These are phyloP conservation scores for Reticulitermes lucifugus DNA, from an alignment of 2,888 invertebrate species.

Conservation along the genomic window DNA sequence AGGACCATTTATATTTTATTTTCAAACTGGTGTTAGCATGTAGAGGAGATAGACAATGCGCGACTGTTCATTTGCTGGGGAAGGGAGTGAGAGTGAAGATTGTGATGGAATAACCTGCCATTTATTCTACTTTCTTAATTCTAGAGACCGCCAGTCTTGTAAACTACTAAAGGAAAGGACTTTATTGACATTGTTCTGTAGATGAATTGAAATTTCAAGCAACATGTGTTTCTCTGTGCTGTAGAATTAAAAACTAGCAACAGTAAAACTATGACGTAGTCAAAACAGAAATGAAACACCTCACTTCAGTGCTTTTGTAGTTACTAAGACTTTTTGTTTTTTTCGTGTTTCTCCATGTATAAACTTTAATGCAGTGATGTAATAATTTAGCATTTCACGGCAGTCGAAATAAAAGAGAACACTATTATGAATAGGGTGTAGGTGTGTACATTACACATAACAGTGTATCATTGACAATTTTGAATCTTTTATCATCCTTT, in stretches of 20 bases:
- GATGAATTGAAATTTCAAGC: conserved; percentile 24
- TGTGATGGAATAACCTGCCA: conserved; percentile 17
- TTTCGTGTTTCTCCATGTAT: conserved; percentile 50
- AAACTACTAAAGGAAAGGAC: conserved; percentile 12
- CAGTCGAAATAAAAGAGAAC: conserved; percentile 18
- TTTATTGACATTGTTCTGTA: conserved; percentile 11
- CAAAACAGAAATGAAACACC: conserved; percentile 23
- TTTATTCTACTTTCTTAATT: background rate
- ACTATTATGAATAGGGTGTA: conserved; percentile 35
- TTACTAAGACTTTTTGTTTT: conserved; percentile 44
- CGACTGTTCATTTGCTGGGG: conserved; percentile 30
- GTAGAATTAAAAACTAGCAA: conserved; percentile 33
- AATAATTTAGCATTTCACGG: conserved; percentile 38
- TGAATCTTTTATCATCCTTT: background rate
- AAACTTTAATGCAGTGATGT: conserved; percentile 44
- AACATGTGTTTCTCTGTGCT: conserved; percentile 36
- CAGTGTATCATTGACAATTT: conserved; percentile 1
- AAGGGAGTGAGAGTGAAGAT: conserved; percentile 4
- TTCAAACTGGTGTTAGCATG: conserved; percentile 22
- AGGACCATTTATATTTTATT: conserved; percentile 32
- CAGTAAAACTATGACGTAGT: conserved; percentile 19
- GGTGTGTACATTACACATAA: conserved; percentile 27
- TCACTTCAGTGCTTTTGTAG: conserved; percentile 49
- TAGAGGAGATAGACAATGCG: conserved; percentile 15
- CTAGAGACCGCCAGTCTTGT: conserved; percentile 36